Base-by-base conservation (phyloP, 2,888 invertebrate genomes). In the Punctoribates punctum region DNA sequence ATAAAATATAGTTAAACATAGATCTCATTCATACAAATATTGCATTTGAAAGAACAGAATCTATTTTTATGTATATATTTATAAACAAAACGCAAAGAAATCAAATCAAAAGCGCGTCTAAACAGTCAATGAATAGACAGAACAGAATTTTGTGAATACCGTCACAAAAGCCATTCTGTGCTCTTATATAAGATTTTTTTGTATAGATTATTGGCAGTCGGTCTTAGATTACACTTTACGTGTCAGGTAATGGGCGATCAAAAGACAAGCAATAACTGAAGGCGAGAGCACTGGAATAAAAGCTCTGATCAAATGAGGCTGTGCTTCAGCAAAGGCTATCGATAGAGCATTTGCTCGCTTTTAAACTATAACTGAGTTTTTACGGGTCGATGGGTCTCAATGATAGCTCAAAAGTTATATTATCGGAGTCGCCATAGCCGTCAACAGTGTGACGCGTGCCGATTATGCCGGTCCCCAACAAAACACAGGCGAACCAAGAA, bases 161-260 rank as follows among this genome's bases (percentile, higher is more conserved):
- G 42, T 42, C 42, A 42, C 42, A 25, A 57, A 23, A 57, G 13
- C n/a, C 20, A 5, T n/a, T 5, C n/a, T 51, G 5, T 5, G 51
- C 5, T 51, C 51, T 51, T 2, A 25, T 5, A 17, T 3, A 1
- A 60, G 27, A 27, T 27, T 25, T 25, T 25, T 60, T 60, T 27
- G 27, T 17, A 20, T 6, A 27, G 60, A 60, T 60, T 60, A 60
- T 25, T 29, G 29, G 60, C 60, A 60, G 20, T 60, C 60, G 27
- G 20, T 20, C 25, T 38, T 34, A 27, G 29, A 34, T 29, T 34
- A 15, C 34, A 65, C 38, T 29, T 65, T 17, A 60, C 60, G 27
- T 38, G 65, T 65, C 34, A 65, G 65, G 65, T 65, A 65, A 65
- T 27, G 65, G 65, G 65, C 29, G 57, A 65, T 65, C 65, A 34